phyloP scores from a whole-genome alignment of 1,140 invertebrate species.

The Centruroides sculpturatus region DNA sequence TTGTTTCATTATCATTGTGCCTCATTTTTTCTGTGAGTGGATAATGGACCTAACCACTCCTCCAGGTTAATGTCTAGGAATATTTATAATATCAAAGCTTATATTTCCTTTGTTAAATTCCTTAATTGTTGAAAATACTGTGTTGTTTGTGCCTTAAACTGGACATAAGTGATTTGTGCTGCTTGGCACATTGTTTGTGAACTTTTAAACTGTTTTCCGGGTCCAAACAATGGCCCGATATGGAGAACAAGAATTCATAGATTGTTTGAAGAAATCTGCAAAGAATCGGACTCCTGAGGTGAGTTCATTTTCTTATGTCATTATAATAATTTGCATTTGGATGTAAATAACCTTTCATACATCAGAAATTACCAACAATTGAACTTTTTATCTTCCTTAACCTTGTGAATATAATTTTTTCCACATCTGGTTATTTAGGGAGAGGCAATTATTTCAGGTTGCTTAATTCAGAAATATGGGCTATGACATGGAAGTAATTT shows the following conservation, averaged over 20 bases:
- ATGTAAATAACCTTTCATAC: neutral
- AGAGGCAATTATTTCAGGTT: neutral
- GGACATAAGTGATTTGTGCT: too few species aligned
- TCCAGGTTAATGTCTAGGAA: too few species aligned
- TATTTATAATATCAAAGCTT: too few species aligned
- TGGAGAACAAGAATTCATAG: slow-evolving; percentile 6
- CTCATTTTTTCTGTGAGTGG: too few species aligned
- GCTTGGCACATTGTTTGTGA: too few species aligned
- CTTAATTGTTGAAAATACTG: too few species aligned
- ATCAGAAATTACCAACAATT: neutral
- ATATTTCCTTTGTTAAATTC: too few species aligned
- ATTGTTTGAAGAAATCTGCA: slow-evolving; percentile 9
- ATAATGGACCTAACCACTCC: too few species aligned
- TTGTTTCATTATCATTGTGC: too few species aligned
- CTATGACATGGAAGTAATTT: neutral
- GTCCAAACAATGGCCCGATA: slow-evolving; percentile 6
- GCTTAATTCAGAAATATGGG: neutral
- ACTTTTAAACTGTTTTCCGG: neutral
- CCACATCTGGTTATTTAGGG: neutral
- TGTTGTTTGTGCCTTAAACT: too few species aligned
- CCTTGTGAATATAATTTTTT: neutral
- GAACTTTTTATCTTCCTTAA: neutral
- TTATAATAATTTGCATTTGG: neutral
- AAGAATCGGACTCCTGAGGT: slow-evolving; percentile 7
- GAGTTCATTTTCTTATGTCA: neutral